Conservation (phyloP, 2,113 vertebrate genomes). For the Dipodomys merriami region DNA sequence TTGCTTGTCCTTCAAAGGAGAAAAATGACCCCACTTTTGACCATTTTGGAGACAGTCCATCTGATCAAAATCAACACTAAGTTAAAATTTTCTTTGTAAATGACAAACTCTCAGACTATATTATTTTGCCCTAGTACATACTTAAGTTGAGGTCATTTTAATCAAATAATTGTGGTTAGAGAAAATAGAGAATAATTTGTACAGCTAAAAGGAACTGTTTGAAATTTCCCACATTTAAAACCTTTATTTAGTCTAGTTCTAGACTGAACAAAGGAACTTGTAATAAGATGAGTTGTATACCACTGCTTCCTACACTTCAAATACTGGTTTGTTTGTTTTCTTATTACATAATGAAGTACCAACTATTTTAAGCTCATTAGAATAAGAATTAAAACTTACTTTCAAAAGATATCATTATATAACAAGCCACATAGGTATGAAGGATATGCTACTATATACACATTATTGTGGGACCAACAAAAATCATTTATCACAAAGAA, state of each 20-base stretch:
- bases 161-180: conserved; percentile 42
- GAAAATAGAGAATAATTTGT: conserved; percentile 27
- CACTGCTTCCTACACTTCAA: neutral
- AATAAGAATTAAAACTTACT: neutral
- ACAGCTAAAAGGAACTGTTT: conserved; percentile 44
- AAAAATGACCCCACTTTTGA: conserved; percentile 35
- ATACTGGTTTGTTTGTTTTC: neutral
- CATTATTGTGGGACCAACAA: neutral
- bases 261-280: neutral
- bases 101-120: conserved; percentile 42
- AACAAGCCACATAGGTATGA: neutral
- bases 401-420: neutral
- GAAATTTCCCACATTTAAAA: conserved; percentile 25
- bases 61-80: conserved; percentile 27
- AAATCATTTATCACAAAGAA: neutral
- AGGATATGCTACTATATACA: neutral
- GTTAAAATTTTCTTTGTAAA: conserved; percentile 12
- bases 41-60: neutral
- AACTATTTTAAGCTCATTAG: conserved; percentile 1
- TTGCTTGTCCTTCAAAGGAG: conserved; percentile 24
- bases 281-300: neutral
- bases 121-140: conserved; percentile 19
- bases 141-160: conserved; percentile 40
- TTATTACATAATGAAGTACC: conserved; percentile 7
- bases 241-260: conserved; percentile 20